phyloP scores from a whole-genome alignment of 2,113 vertebrate genomes.

The Scortum barcoo region DNA sequence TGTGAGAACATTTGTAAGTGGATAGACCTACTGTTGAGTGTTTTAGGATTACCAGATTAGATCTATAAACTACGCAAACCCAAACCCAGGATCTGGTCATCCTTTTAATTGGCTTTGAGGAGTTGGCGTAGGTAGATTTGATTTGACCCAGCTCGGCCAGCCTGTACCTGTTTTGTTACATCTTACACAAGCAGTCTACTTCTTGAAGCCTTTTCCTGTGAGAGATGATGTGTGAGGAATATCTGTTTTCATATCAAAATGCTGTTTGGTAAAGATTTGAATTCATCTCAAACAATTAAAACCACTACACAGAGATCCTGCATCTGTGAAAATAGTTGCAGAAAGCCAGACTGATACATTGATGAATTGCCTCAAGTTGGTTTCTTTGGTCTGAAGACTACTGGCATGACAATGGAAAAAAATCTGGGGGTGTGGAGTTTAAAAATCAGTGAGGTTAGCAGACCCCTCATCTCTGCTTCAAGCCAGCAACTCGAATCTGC shows the following conservation, averaged over 20 bases:
- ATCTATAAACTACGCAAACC: constrained; percentile 61
- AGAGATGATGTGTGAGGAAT: background rate
- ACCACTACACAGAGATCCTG: background rate
- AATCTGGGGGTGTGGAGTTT: no score
- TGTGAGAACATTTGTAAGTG: constrained; percentile 22
- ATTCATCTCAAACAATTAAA: background rate
- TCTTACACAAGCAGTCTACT: constrained; percentile 38
- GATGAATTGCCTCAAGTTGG: no score
- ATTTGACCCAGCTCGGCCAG: constrained; percentile 48
- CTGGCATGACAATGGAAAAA: no score
- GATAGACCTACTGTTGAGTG: constrained; percentile 31
- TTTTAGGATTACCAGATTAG: constrained; percentile 61
- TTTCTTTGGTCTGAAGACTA: no score
- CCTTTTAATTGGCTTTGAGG: constrained; percentile 61
- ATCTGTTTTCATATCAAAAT: background rate
- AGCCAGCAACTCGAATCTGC: no score
- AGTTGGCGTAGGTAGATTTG: constrained; percentile 54
- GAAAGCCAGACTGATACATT: no score
- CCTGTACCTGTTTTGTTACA: background rate
- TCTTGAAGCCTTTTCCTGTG: background rate
- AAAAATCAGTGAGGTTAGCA: no score
- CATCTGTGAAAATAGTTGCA: no score
- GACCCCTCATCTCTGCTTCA: no score
- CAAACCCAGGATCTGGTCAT: constrained; percentile 40
- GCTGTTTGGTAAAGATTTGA: background rate